Conservation (phyloP, 2,113 vertebrate species). For the Pollachius pollachius region DNA sequence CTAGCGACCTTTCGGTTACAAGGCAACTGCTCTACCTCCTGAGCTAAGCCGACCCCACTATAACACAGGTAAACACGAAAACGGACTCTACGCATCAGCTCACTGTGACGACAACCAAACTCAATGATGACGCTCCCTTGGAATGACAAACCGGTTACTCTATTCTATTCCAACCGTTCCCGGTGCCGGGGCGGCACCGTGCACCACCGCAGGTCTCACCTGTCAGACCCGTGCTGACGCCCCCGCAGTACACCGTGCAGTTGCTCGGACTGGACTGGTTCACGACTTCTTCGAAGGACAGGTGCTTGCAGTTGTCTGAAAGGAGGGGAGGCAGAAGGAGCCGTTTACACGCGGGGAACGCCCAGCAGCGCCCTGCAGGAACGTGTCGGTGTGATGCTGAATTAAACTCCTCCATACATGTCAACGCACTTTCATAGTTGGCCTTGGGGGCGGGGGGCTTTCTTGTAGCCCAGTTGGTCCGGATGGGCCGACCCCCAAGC, state of each 20-base stretch:
- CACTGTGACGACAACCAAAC: no score
- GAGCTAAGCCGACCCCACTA: no score
- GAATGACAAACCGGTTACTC: no score
- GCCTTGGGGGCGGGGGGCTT: slow-evolving; percentile 96
- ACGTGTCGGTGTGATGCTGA: background rate
- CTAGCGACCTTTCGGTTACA: no score
- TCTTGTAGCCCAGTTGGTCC: slow-evolving; percentile 98
- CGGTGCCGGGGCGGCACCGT: no score
- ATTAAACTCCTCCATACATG: background rate
- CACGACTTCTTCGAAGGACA: slow-evolving; percentile 95
- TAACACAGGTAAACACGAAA: no score
- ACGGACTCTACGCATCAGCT: no score
- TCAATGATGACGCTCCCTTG: no score
- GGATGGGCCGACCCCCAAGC: slow-evolving; percentile 96
- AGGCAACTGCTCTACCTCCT: no score
- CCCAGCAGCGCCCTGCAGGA: background rate
- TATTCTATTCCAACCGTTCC: no score
- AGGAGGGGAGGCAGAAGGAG: background rate
- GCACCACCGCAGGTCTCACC: slow-evolving; percentile 64
- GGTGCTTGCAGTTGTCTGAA: slow-evolving; percentile 87
- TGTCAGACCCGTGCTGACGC: slow-evolving; percentile 90
- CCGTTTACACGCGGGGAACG: background rate
- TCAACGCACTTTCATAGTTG: slow-evolving; percentile 85
- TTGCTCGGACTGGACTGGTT: slow-evolving; percentile 97
- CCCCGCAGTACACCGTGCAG: slow-evolving; percentile 97